Conservation (phyloP, 2,888 invertebrate species). For the Mamestra brassicae region DNA sequence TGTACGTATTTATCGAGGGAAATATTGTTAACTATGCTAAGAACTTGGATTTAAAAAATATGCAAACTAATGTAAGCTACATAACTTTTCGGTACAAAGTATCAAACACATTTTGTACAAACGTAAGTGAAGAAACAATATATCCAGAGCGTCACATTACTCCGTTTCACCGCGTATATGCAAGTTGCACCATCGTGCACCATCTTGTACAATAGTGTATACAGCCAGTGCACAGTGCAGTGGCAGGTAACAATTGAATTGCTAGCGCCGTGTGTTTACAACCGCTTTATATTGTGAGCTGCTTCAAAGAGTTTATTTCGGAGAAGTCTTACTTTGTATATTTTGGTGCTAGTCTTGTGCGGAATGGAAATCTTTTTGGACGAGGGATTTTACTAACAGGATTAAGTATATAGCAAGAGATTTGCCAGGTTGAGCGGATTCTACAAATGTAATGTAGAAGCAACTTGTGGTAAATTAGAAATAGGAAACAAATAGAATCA, state of each 20-base stretch:
- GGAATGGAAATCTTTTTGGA: conserved; percentile 1
- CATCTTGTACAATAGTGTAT: neutral
- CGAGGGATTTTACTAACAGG: neutral
- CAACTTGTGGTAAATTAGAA: neutral
- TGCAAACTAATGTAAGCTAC: neutral
- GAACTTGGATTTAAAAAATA: too few relatives aligned
- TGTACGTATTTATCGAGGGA: too few relatives aligned
- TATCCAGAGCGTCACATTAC: conserved; percentile 24
- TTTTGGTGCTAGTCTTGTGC: conserved; percentile 10
- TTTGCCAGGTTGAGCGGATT: neutral
- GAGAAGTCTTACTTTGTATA: conserved; percentile 47
- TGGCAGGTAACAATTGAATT: conserved; percentile 65
- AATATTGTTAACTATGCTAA: too few relatives aligned
- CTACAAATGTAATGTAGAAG: neutral
- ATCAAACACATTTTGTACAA: conserved; percentile 6
- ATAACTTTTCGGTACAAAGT: conserved; percentile 16
- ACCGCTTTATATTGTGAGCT: conserved; percentile 55
- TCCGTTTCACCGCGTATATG: neutral
- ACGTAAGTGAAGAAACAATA: conserved; percentile 22
- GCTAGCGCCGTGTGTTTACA: conserved; percentile 60
- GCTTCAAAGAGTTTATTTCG: conserved; percentile 44
- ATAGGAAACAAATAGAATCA: neutral
- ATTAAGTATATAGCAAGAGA: neutral
- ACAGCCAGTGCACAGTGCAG: neutral
- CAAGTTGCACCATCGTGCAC: neutral